phyloP scores from a whole-genome alignment of 2,113 vertebrate genomes.

The human region GRCh38 chr14:75817501-75818000 shows the following conservation, averaged over 20 bases:
- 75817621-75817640: neutral
- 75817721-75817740: neutral
- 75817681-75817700: neutral
- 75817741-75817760: neutral
- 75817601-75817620: neutral
- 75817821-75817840: too few relatives aligned
- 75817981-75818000: too few relatives aligned
- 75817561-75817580: conserved; percentile 14
- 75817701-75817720: neutral
- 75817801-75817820: neutral
- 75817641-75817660: neutral
- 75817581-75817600: neutral
- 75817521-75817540: neutral
- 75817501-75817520: neutral
- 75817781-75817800: neutral
- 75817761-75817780: neutral
- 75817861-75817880: too few relatives aligned
- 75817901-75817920: too few relatives aligned
- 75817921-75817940: too few relatives aligned
- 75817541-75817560: neutral
- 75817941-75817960: too few relatives aligned
- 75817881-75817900: too few relatives aligned
- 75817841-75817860: too few relatives aligned
- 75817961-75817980: too few relatives aligned
- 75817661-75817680: neutral